Conservation (phyloP, 2,888 invertebrate genomes). For the Melangyna quadrimaculata region DNA sequence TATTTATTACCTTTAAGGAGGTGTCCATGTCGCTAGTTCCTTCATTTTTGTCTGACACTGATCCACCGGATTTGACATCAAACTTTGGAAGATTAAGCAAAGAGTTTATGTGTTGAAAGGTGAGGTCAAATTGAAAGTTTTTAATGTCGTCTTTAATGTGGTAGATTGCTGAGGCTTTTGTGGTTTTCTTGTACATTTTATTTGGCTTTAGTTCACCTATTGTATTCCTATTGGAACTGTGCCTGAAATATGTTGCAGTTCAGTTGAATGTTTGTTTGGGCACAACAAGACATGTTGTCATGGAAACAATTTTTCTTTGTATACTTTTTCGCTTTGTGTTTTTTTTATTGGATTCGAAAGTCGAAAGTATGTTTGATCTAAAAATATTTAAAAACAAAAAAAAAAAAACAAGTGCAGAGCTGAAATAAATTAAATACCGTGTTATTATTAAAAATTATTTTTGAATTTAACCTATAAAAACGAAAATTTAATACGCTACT, state of each 20-base stretch:
- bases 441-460: neutral
- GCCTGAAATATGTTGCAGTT: fast-evolving
- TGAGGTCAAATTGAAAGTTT: conserved; percentile 74
- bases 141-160: conserved; percentile 76
- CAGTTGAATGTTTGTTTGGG: conserved; percentile 16
- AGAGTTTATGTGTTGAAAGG: conserved; percentile 77
- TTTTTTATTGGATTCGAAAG: neutral
- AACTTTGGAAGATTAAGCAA: conserved; percentile 79
- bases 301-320: neutral
- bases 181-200: conserved; percentile 73
- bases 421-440: neutral
- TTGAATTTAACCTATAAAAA: no score
- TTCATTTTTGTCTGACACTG: neutral
- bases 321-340: no score
- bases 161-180: conserved; percentile 78
- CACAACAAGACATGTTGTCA: neutral
- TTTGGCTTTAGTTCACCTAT: neutral
- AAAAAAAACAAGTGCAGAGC: no score
- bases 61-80: conserved; percentile 71
- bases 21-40: conserved; percentile 46
- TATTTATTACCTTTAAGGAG: conserved; percentile 76
- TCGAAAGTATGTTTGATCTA: neutral
- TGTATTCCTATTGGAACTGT: no score
- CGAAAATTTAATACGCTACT: neutral
- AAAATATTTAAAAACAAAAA: neutral